These are phyloP conservation scores for Parazoanthus darwini DNA, from an alignment of 92 coral and sea anemone genomes.

Conservation along the genomic window DNA sequence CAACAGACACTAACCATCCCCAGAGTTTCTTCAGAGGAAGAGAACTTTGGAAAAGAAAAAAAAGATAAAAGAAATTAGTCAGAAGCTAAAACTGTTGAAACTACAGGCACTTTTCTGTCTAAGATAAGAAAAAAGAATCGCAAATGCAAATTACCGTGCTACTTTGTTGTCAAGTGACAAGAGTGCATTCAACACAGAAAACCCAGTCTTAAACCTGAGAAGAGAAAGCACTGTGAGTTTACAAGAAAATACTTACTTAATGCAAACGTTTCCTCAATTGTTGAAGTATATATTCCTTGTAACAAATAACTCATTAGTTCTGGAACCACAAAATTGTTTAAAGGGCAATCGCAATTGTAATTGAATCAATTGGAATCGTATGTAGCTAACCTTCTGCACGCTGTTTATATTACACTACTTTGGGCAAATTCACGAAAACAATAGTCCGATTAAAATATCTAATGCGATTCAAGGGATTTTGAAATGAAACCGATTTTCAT, in stretches of 20 bases:
- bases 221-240: background rate
- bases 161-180: conserved; percentile 83
- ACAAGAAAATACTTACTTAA: background rate
- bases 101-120: background rate
- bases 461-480: too few species aligned
- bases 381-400: too few species aligned
- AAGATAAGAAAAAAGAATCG: background rate
- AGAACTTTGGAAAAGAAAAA: conserved; percentile 51
- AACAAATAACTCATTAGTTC: too few species aligned
- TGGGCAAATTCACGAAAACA: too few species aligned
- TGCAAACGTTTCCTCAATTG: too few species aligned
- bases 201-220: conserved; percentile 93
- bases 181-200: conserved; percentile 88
- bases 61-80: background rate
- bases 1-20: conserved; percentile 96
- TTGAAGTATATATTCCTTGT: too few species aligned
- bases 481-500: background rate
- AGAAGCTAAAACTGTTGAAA: background rate
- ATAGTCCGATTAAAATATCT: too few species aligned
- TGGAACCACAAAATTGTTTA: too few species aligned
- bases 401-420: too few species aligned
- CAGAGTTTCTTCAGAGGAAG: conserved; percentile 87
- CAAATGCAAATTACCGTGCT: conserved; percentile 67
- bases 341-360: too few species aligned
- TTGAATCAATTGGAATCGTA: too few species aligned